phyloP scores from a whole-genome alignment of 1,140 invertebrate genomes.

The Rhyzopertha dominica region DNA sequence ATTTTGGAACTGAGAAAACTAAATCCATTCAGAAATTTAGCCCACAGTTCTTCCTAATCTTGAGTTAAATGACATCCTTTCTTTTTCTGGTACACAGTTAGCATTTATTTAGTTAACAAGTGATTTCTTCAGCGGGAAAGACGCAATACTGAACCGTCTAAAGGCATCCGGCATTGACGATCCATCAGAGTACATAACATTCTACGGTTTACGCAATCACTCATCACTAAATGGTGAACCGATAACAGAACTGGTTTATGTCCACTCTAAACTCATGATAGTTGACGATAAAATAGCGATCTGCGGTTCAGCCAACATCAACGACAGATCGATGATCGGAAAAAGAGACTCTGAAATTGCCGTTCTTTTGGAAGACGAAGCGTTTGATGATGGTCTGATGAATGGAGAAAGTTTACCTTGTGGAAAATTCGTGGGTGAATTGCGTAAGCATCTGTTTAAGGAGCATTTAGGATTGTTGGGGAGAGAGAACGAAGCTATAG shows the following conservation, averaged over 20 bases:
- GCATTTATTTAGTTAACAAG: slow-evolving; percentile 3
- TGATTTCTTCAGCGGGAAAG: slow-evolving; percentile 67
- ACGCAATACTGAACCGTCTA: slow-evolving; percentile 65
- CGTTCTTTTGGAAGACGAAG: slow-evolving; percentile 65
- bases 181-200: slow-evolving; percentile 87
- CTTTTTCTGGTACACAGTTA: no score
- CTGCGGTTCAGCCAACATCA: slow-evolving; percentile 97
- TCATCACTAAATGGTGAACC: slow-evolving; percentile 75
- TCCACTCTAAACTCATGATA: slow-evolving; percentile 95
- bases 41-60: no score
- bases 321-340: slow-evolving; percentile 89
- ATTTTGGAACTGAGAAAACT: no score
- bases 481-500: slow-evolving; percentile 44
- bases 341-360: slow-evolving; percentile 95
- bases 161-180: slow-evolving; percentile 71
- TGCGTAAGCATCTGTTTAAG: slow-evolving; percentile 80
- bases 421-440: slow-evolving; percentile 78
- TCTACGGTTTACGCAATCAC: slow-evolving; percentile 89
- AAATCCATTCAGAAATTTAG: no score
- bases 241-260: slow-evolving; percentile 90
- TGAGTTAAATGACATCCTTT: no score
- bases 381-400: slow-evolving; percentile 74
- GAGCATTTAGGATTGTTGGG: slow-evolving; percentile 76
- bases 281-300: slow-evolving; percentile 86
- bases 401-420: slow-evolving; percentile 72